Percentiles rank a stretch among this genome's conserved stretches.
Evolutionary conservation across 2,888 invertebrate genomes (phyloP).

Genomic region (Ephialtes manifestator): DNA sequence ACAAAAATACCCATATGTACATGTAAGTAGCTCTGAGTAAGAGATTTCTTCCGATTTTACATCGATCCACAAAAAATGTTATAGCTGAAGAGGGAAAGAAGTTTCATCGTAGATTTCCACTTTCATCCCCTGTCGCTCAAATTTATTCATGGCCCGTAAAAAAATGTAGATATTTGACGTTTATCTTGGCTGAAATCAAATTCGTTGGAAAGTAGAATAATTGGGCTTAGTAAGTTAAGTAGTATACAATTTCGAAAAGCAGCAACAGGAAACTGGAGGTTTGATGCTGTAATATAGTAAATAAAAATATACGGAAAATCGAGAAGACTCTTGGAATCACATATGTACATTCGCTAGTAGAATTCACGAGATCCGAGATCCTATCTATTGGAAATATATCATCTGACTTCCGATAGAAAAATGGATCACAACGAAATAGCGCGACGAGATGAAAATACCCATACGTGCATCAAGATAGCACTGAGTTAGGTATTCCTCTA

Average conservation of each 20-base stretch:
- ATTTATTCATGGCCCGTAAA: neutral
- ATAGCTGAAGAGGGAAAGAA: slow-evolving; percentile 9
- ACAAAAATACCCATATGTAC: slow-evolving; percentile 16
- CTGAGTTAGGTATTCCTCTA: slow-evolving; percentile 1
- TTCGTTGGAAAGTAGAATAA: slow-evolving; percentile 18
- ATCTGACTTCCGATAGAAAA: too few relatives aligned
- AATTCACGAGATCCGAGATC: too few relatives aligned
- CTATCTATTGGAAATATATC: too few relatives aligned
- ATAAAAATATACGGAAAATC: slow-evolving; percentile 33
- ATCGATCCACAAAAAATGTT: slow-evolving; percentile 23
- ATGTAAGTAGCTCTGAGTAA: neutral
- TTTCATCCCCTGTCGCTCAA: neutral
- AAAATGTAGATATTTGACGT: slow-evolving; percentile 21
- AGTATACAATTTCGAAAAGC: slow-evolving; percentile 11
- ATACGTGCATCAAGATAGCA: too few relatives aligned
- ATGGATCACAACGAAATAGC: too few relatives aligned
- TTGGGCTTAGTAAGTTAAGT: neutral
- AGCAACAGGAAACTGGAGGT: neutral
- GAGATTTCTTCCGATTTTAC: slow-evolving; percentile 43
- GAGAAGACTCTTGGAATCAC: slow-evolving; percentile 19
- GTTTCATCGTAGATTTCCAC: slow-evolving; percentile 10
- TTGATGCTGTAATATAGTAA: slow-evolving; percentile 18
- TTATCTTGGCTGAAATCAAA: slow-evolving; percentile 13
- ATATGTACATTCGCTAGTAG: neutral
- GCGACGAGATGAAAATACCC: too few relatives aligned